Percentiles rank a stretch among this genome's conserved stretches.
Evolutionary conservation across 2,797 vertebrate species (phyloP).

Genomic region (Artibeus lituratus): DNA sequence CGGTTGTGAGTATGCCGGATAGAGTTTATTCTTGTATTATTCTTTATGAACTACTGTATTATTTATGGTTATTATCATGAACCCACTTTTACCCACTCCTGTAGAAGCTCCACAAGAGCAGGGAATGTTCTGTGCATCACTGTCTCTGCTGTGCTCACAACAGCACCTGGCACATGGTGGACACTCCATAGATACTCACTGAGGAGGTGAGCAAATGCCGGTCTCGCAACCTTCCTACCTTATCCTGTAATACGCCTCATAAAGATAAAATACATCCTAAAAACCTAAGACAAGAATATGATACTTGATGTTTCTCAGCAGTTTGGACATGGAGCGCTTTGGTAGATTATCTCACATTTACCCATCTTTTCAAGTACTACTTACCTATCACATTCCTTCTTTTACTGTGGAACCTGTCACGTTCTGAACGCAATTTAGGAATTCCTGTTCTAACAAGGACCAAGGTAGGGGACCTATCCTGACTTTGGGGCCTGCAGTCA

Average conservation of each 20-base stretch:
- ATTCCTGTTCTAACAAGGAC: background rate
- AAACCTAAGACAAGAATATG: background rate
- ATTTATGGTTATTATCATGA: background rate
- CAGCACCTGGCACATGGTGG: background rate
- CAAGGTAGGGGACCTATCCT: background rate
- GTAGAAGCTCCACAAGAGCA: background rate
- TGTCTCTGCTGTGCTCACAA: background rate
- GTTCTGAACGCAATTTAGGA: background rate
- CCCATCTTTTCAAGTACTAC: background rate
- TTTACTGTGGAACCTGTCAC: background rate
- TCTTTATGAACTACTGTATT: background rate
- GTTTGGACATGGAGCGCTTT: background rate
- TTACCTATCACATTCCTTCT: background rate
- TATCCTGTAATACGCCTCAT: background rate
- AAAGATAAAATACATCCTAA: background rate
- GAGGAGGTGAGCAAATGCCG: background rate
- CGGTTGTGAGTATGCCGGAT: background rate
- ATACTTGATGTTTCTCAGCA: background rate
- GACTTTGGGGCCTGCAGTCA: background rate
- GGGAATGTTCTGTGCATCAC: background rate
- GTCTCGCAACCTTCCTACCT: background rate
- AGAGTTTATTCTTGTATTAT: background rate
- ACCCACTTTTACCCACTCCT: background rate
- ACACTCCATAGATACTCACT: background rate
- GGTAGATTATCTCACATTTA: background rate